These are phyloP conservation scores for Rhamphomyia laevipes DNA, from an alignment of 2,888 invertebrate species.

Conservation along the genomic window DNA sequence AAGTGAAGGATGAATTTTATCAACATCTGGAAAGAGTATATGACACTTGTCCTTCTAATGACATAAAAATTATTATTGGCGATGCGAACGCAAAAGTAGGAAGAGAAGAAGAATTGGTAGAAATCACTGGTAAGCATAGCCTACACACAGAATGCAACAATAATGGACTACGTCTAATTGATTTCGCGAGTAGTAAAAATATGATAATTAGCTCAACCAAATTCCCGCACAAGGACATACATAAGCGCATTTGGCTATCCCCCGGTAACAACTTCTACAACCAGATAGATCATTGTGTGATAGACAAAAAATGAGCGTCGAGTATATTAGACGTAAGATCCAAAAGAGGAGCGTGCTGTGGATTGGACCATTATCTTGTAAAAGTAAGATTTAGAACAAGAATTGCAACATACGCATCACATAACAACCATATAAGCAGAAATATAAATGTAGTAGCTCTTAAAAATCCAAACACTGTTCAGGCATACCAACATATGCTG, in stretches of 20 bases:
- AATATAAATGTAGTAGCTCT: not conserved
- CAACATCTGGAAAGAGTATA: not conserved
- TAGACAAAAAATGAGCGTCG: not conserved
- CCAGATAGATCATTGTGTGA: not conserved
- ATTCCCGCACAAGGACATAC: not conserved
- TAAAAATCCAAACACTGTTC: not conserved
- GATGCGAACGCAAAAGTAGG: not conserved
- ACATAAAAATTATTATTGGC: not conserved
- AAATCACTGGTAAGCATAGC: not conserved
- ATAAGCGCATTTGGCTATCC: slow-evolving; percentile 1
- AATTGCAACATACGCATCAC: not conserved
- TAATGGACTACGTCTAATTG: not conserved
- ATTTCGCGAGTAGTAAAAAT: not conserved
- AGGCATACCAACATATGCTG: not conserved
- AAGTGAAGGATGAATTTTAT: not conserved
- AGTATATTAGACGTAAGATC: not conserved
- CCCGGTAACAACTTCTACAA: not conserved
- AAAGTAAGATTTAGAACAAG: not conserved
- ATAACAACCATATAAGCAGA: too few species aligned
- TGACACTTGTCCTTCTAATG: not conserved
- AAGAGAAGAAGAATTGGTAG: not conserved
- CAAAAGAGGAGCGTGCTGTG: not conserved
- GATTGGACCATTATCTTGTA: not conserved
- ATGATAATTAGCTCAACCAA: not conserved
- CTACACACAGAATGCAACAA: not conserved